Evolutionary conservation across 2,888 invertebrate genomes (phyloP).

Genomic region (Orchesella flavescens): DNA sequence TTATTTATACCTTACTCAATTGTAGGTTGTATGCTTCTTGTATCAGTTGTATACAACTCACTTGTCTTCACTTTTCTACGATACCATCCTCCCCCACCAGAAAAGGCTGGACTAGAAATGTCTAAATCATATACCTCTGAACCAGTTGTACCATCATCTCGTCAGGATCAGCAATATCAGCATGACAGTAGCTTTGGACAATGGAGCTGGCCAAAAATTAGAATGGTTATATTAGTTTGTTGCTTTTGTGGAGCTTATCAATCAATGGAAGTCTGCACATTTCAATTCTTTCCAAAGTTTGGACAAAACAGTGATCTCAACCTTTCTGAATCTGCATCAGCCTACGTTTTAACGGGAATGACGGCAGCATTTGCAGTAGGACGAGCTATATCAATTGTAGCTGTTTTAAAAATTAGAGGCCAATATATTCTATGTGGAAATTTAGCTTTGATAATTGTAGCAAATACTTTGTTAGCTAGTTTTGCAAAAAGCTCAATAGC

Average conservation of each 20-base stretch:
- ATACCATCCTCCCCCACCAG: conserved; percentile 48
- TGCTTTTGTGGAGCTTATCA: conserved; percentile 54
- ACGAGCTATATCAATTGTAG: conserved; percentile 50
- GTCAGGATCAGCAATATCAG: not conserved
- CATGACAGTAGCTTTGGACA: not conserved
- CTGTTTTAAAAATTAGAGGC: conserved; percentile 40
- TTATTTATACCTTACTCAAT: conserved; percentile 45
- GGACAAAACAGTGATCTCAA: conserved; percentile 59
- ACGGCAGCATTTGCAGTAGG: conserved; percentile 62
- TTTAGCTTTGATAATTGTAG: conserved; percentile 20
- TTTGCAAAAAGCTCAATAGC: conserved; percentile 28
- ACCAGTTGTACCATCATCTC: not conserved
- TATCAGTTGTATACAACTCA: conserved; percentile 7
- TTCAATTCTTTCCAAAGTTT: conserved; percentile 68
- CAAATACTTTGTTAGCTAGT: conserved; percentile 29
- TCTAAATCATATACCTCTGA: not conserved
- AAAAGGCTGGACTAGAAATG: not conserved
- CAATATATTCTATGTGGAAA: conserved; percentile 50
- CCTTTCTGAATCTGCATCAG: conserved; percentile 53
- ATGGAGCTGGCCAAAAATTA: conserved; percentile 30
- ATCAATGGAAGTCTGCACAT: conserved; percentile 64
- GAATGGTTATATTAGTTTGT: conserved; percentile 27
- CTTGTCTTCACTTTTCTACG: conserved; percentile 49
- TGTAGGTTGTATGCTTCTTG: not conserved
- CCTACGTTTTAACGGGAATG: conserved; percentile 59